These are phyloP conservation scores for Campylomormyrus numenius DNA, from an alignment of 2,113 vertebrate species.

Conservation along the genomic window DNA sequence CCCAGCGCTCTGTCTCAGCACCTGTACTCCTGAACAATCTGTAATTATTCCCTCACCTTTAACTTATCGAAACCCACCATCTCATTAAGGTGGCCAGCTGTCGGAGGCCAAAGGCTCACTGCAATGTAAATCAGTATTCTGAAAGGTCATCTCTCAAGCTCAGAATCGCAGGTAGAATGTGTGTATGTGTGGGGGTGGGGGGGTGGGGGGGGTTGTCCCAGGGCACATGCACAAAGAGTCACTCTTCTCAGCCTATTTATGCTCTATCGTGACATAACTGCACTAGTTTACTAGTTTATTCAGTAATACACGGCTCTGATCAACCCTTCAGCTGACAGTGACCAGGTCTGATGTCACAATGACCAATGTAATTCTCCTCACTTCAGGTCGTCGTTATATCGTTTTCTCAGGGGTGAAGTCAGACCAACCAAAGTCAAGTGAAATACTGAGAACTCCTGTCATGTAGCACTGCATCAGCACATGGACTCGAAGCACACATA, in stretches of 20 bases:
- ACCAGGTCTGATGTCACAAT: background rate
- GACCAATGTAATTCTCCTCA: background rate
- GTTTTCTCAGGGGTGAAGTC: background rate
- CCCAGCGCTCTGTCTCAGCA: conserved; percentile 39
- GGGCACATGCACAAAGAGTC: background rate
- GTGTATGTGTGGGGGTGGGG: background rate
- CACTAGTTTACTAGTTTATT: background rate
- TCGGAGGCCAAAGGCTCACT: conserved; percentile 52
- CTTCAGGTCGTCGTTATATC: background rate
- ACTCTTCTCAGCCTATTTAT: background rate
- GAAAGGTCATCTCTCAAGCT: conserved; percentile 52
- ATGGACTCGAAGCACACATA: no score
- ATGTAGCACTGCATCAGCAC: background rate
- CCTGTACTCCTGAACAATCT: conserved; percentile 45
- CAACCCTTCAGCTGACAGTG: background rate
- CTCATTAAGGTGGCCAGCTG: conserved; percentile 64
- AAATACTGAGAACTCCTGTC: background rate
- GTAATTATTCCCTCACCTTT: conserved; percentile 57
- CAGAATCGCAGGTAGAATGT: conserved; percentile 7
- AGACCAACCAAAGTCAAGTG: background rate
- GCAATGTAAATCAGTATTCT: conserved; percentile 34
- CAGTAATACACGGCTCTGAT: background rate
- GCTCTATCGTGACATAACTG: background rate
- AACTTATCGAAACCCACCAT: conserved; percentile 55
- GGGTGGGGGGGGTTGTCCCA: background rate